Evolutionary conservation across 2,113 vertebrate genomes (phyloP), one percentile per base, ranked within the genome.

Genomic region (Oophaga pumilio): DNA sequence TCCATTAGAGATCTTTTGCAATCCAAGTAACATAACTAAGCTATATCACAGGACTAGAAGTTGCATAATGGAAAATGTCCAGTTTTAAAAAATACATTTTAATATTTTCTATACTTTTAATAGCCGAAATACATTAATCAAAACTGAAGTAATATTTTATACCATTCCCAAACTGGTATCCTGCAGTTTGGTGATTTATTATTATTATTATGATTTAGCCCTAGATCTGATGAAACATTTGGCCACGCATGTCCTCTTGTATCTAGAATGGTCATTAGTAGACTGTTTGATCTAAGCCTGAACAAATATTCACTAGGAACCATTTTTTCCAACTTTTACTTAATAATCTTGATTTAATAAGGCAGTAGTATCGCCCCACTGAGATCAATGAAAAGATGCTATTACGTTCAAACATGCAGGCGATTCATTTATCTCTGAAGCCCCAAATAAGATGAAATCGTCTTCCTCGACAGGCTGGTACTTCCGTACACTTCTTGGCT

Each of bases 211-310:
- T n/a, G n/a, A n/a, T 43, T 33, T 73, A 33, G 28, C 8, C 28
- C 69, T 20, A 73, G 76, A 14, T 78, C 49, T 52, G 50, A 57
- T 78, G 20, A 77, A 77, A 57, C 50, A 53, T 78, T 78, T 78
- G 20, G 4, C 53, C 76, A 8, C 76, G 24, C 69, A 73, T n/a
- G 68, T 33, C 68, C 68, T 33, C 68, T 33, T 17, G 28, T 73
- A 73, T 73, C 69, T 43, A 17, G 28, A 43, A 73, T 43, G 69
- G 69, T 33, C 28, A 73, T 73, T 73, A 73, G 69, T 28, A 73
- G 28, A 43, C 28, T 18, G 28, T 43, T 73, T 73, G 69, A 43
- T 73, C 28, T 73, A 17, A 43, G 26, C 9, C 28, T 43, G 69
- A 33, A 73, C 15, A 43, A 73, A 43, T 43, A 73, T 43, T 73